A percentile compares a stretch with the other conserved stretches of the same genome.
Conservation (phyloP, 1,140 invertebrate species). For the Megalonaias nervosa region DNA sequence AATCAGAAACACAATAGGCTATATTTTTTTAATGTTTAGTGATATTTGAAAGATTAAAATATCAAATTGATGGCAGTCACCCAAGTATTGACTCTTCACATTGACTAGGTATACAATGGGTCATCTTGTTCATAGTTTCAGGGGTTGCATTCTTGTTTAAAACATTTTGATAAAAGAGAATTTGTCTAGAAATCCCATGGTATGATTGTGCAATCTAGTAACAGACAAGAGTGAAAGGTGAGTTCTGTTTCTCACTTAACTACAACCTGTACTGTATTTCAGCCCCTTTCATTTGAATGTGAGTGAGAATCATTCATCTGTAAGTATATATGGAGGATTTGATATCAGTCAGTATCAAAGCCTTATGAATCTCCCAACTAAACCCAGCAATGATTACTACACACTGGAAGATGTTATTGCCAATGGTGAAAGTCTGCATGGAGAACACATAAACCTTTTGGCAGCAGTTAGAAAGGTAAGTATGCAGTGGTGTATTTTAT, state of each 20-base stretch:
- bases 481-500: background rate
- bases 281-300: slow-evolving; percentile 60
- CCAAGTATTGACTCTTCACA: no score
- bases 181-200: slow-evolving; percentile 1
- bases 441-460: slow-evolving; percentile 63
- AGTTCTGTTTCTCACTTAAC: no score
- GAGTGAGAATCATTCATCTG: slow-evolving; percentile 58
- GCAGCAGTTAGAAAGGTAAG: slow-evolving; percentile 61
- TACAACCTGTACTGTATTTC: slow-evolving; percentile 12
- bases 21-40: no score
- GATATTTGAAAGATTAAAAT: no score
- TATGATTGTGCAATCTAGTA: background rate
- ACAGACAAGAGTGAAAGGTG: no score
- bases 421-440: slow-evolving; percentile 61
- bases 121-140: no score
- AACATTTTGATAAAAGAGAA: background rate
- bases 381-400: slow-evolving; percentile 65
- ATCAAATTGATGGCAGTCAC: no score
- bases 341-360: slow-evolving; percentile 42
- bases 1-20: no score
- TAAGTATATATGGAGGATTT: slow-evolving; percentile 53
- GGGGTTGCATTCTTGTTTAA: no score
- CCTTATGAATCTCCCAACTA: slow-evolving; percentile 55
- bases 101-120: no score
- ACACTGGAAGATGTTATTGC: slow-evolving; percentile 64